A percentile compares a stretch with the other conserved stretches of the same genome.
phyloP scores from a whole-genome alignment of 2,888 invertebrate genomes.

The Ectemnius cavifrons region DNA sequence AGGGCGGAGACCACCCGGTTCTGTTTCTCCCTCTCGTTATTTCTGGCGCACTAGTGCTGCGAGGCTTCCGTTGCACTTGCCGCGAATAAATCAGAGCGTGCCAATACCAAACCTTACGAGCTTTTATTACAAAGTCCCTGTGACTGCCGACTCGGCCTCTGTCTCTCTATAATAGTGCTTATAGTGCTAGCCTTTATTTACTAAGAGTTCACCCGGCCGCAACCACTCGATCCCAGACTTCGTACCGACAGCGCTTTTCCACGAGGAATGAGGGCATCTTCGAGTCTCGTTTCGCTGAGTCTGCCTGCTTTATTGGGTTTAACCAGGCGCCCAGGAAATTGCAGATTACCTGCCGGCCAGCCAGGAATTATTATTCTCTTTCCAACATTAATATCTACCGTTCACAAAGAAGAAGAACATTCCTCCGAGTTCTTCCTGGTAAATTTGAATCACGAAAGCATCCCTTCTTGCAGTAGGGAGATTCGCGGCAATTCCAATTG shows the following conservation, averaged over 20 bases:
- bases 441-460: too few relatives aligned
- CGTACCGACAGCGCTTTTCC: conserved; percentile 8
- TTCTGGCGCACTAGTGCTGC: conserved; percentile 20
- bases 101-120: conserved; percentile 71
- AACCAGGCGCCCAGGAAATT: too few relatives aligned
- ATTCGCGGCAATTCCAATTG: too few relatives aligned
- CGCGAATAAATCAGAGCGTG: conserved; percentile 73
- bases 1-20: neutral
- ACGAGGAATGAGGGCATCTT: neutral
- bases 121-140: conserved; percentile 70
- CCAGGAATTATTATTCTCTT: conserved; percentile 31
- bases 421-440: too few relatives aligned
- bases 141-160: conserved; percentile 33
- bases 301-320: too few relatives aligned
- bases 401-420: neutral
- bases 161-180: conserved; percentile 31
- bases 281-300: neutral
- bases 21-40: conserved; percentile 4
- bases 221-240: conserved; percentile 1
- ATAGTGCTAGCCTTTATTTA: conserved; percentile 57
- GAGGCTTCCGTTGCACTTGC: conserved; percentile 54
- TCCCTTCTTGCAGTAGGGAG: too few relatives aligned
- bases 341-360: neutral
- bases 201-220: conserved; percentile 43
- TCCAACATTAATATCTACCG: conserved; percentile 37